Evolutionary conservation across 2,888 invertebrate species (phyloP).

Genomic region (Thymelicus lineola): DNA sequence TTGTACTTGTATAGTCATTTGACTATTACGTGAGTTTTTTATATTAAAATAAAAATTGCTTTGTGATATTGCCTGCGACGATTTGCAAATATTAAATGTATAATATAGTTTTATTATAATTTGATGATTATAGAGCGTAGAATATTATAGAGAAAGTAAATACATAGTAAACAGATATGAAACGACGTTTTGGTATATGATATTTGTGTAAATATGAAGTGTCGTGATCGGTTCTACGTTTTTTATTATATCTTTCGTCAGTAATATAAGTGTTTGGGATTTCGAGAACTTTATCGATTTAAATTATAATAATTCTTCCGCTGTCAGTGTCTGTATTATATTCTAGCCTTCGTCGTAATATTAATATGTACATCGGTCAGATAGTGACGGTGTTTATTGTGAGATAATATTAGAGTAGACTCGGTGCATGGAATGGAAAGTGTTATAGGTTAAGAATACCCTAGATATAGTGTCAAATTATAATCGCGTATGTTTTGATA

Average conservation of each 20-base stretch:
- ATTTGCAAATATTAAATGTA: conserved; percentile 50
- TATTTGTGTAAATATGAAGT: conserved; percentile 58
- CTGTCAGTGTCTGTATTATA: conserved; percentile 43
- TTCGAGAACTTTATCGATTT: conserved; percentile 66
- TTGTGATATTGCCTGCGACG: conserved; percentile 72
- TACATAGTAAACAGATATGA: conserved; percentile 16
- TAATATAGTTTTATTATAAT: conserved; percentile 48
- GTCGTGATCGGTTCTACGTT: conserved; percentile 43
- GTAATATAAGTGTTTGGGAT: conserved; percentile 51
- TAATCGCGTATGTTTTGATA: conserved; percentile 33
- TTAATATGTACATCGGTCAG: conserved; percentile 32
- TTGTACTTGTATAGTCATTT: conserved; percentile 56
- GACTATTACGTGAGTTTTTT: conserved; percentile 64
- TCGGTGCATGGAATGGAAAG: conserved; percentile 65
- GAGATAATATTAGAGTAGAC: conserved; percentile 47
- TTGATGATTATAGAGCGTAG: conserved; percentile 42
- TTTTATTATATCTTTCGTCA: conserved; percentile 54
- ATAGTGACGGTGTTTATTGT: conserved; percentile 48
- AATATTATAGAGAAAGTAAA: conserved; percentile 24
- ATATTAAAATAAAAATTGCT: conserved; percentile 60
- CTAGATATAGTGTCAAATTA: conserved; percentile 27
- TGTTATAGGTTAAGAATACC: conserved; percentile 54
- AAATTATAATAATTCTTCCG: conserved; percentile 41
- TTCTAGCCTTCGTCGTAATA: conserved; percentile 34
- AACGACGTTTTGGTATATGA: conserved; percentile 20